These are phyloP conservation scores for Vultur gryphus DNA, from an alignment of 2,797 vertebrate species.

Conservation along the genomic window DNA sequence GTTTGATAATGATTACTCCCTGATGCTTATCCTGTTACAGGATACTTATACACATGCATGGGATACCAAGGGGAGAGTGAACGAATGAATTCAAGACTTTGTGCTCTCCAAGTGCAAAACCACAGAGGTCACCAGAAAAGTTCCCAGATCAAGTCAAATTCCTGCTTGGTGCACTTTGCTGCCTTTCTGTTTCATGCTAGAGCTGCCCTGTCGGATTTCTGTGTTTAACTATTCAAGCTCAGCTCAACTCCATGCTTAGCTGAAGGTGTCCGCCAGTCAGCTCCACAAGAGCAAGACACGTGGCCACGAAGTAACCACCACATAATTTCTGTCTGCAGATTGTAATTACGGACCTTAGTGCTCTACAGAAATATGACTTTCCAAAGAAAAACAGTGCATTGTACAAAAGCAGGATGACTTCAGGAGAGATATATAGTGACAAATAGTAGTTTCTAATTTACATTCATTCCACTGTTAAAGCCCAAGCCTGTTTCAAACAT, in stretches of 20 bases:
- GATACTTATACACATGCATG: background rate
- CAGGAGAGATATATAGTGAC: conserved; percentile 15
- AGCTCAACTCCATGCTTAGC: background rate
- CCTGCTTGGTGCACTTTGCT: background rate
- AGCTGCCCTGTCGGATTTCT: background rate
- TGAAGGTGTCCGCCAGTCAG: background rate
- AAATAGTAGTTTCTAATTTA: conserved; percentile 12
- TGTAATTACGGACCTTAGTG: background rate
- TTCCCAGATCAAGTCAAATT: background rate
- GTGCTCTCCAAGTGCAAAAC: background rate
- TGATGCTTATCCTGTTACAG: conserved; percentile 62
- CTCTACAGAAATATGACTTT: conserved; percentile 25
- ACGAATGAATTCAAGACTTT: background rate
- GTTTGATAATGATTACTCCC: conserved; percentile 50
- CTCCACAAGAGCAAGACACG: background rate
- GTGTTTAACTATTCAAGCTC: background rate
- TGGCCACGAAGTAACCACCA: background rate
- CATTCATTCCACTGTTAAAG: background rate
- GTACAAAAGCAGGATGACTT: conserved; percentile 46
- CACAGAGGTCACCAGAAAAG: background rate
- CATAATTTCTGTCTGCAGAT: background rate
- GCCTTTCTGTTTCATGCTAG: background rate
- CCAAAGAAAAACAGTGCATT: conserved; percentile 12
- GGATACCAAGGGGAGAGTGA: background rate
- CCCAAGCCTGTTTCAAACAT: background rate